Base-by-base conservation (phyloP, 1,140 invertebrate species). In the Latrodectus geometricus region DNA sequence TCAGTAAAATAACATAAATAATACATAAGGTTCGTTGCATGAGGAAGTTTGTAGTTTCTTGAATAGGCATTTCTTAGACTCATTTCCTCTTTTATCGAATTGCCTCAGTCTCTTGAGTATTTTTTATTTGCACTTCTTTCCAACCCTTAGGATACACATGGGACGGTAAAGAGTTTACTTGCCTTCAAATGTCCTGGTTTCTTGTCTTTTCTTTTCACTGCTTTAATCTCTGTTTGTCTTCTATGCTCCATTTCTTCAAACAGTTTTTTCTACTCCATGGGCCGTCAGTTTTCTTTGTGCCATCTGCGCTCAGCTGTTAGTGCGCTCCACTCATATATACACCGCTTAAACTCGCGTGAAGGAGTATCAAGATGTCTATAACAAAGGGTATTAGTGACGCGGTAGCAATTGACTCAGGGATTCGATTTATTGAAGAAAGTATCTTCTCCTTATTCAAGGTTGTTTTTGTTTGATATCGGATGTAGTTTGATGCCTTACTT, bases 181-280 rank as follows among this genome's bases (percentile, higher is more conserved):
- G 74, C 75, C 83, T 86, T 86, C 75, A 86, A 77, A 86, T 86
- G 74, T 52, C 20, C 56, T 35, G 61, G 68, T 77, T 72, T 73
- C 54, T 85, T 77, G 73, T 74, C 75, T 65, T 66, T 83, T 83
- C 35, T 65, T 70, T 76, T 86, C 75, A 70, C 21, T 86, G 65
- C 83, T 73, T 84, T 84, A 84, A 84, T 84, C 81, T 68, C 75
- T 86, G 83, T 86, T 86, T 86, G 83, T 86, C 75, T 86, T 86
- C 83, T 86, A 86, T 86, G 83, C 83, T 86, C 75, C 74, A 78
- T 86, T 86, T 86, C 83, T 72, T 86, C 83, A 56, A 86, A 86
- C 83, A 70, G 61, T 77, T 86, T 86, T 86, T 78, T 86, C 83
- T 86, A 78, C 83, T 86, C 65, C 61, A 66, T 49, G 49, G 70